Conservation (phyloP, 23 tunicate genomes). For the Halocynthia aurantium region DNA sequence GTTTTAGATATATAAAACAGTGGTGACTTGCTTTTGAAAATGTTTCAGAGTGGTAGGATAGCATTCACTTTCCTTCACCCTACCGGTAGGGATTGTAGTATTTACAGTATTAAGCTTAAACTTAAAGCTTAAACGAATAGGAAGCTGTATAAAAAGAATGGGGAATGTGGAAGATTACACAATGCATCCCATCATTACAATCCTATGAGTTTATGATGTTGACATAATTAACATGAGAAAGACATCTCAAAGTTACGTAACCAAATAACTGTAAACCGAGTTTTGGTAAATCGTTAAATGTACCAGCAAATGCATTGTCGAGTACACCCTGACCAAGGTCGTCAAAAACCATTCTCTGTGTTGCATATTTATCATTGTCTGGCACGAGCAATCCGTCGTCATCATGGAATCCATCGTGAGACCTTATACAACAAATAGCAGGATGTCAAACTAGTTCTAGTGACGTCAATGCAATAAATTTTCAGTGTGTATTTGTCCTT, state of each 20-base stretch:
- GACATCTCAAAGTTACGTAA: neutral
- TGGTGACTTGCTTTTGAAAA: neutral
- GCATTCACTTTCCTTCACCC: no score
- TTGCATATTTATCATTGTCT: conserved; percentile 61
- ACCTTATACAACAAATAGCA: conserved; percentile 37
- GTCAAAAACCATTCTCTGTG: conserved; percentile 85
- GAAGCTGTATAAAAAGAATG: neutral
- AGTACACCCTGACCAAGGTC: conserved; percentile 97
- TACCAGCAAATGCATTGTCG: conserved; percentile 97
- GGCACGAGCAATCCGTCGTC: conserved; percentile 64
- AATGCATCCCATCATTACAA: neutral
- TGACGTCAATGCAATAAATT: conserved; percentile 1
- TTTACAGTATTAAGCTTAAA: no score
- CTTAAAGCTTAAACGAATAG: no score
- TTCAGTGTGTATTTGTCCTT: neutral
- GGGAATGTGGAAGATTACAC: neutral
- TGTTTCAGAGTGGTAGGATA: neutral
- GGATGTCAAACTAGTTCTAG: neutral
- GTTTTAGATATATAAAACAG: neutral
- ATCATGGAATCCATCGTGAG: conserved; percentile 93
- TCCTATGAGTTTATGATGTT: neutral
- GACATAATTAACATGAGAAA: neutral
- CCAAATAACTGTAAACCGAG: neutral
- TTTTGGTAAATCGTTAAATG: neutral
- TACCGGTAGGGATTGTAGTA: no score